Conservation (phyloP, 2,797 vertebrate species). For the Alcedo quadribrachys region DNA sequence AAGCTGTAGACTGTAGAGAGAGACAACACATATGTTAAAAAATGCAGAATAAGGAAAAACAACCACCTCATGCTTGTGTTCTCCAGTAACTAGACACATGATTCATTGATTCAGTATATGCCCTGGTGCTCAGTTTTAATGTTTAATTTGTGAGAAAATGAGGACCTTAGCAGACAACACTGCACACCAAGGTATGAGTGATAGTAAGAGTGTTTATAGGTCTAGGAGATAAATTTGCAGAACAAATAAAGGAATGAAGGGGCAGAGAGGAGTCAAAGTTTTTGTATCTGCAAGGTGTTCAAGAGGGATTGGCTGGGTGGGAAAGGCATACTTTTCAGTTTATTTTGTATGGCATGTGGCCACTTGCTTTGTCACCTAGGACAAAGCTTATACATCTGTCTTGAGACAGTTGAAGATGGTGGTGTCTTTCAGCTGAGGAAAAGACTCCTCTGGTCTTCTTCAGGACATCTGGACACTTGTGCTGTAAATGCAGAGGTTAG, state of each 20-base stretch:
- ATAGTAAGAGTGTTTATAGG: background rate
- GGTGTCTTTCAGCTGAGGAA: background rate
- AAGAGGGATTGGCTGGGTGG: background rate
- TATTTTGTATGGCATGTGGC: rapidly evolving
- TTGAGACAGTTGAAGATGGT: background rate
- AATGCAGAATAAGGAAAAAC: background rate
- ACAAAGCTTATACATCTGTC: background rate
- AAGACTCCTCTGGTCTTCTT: background rate
- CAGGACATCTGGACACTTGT: background rate
- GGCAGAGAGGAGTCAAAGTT: background rate
- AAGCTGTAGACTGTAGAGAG: background rate
- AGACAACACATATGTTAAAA: background rate
- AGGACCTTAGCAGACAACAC: background rate
- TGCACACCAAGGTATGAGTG: background rate
- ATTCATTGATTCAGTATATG: background rate
- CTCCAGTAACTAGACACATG: background rate
- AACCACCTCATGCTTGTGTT: background rate
- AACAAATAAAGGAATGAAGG: background rate
- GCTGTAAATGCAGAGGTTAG: background rate
- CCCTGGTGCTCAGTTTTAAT: background rate
- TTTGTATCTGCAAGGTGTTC: background rate
- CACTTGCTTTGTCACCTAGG: background rate
- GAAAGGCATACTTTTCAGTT: background rate
- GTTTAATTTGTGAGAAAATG: background rate
- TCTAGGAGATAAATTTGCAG: background rate